Percentiles rank a stretch among this genome's conserved stretches.
phyloP scores from a whole-genome alignment of 2,888 invertebrate species.

The Oconnorella tubifera region DNA sequence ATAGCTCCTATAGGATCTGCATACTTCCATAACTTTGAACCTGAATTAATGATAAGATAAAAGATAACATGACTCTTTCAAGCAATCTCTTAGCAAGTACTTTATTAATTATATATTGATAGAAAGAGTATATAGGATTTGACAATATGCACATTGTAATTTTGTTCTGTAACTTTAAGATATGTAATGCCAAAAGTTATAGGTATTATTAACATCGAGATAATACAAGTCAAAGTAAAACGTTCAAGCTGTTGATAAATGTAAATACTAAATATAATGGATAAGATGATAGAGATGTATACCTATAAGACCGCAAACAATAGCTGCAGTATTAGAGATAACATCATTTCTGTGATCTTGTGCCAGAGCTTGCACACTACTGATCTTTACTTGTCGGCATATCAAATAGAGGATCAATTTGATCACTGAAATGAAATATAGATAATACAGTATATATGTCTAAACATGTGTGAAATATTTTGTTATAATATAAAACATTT shows the following conservation, averaged over 20 bases:
- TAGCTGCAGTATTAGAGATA: slow-evolving; percentile 57
- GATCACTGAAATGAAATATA: slow-evolving; percentile 39
- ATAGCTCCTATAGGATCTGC: slow-evolving; percentile 60
- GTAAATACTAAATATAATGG: neutral
- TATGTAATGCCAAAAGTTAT: too few species aligned
- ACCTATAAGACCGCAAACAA: slow-evolving; percentile 57
- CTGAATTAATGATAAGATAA: slow-evolving; percentile 3
- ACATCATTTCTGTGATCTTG: slow-evolving; percentile 60
- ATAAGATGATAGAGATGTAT: too few species aligned
- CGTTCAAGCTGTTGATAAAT: neutral
- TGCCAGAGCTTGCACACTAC: slow-evolving; percentile 54
- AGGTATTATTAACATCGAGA: neutral
- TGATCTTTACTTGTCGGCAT: slow-evolving; percentile 43
- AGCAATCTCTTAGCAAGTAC: too few species aligned
- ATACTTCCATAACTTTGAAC: slow-evolving; percentile 45
- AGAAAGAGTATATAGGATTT: too few species aligned
- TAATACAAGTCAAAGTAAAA: neutral
- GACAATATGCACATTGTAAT: too few species aligned
- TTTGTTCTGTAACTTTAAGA: too few species aligned
- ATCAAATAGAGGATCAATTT: slow-evolving; percentile 48
- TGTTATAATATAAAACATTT: too few species aligned
- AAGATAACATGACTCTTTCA: too few species aligned
- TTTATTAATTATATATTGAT: too few species aligned
- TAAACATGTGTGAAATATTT: too few species aligned
- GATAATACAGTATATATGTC: neutral